Evolutionary conservation across 2,113 vertebrate species (phyloP).

Genomic region (Sialia sialis): DNA sequence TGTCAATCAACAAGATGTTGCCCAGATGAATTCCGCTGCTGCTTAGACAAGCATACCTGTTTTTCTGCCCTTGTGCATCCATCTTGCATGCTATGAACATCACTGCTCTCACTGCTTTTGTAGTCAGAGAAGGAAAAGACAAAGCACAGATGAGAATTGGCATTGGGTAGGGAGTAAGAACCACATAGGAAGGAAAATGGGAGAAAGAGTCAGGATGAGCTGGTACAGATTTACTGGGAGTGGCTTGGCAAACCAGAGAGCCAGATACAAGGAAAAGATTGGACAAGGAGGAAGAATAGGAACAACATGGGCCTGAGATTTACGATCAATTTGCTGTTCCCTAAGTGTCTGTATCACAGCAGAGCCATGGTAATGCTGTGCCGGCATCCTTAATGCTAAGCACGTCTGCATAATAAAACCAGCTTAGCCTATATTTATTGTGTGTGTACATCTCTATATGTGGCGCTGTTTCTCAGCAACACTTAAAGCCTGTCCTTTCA

Average conservation of each 20-base stretch:
- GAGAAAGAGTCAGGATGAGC: background rate
- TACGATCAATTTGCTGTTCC: background rate
- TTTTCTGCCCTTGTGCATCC: background rate
- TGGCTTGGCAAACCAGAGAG: background rate
- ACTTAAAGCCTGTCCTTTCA: background rate
- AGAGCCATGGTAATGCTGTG: background rate
- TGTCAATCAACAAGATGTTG: background rate
- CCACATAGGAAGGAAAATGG: background rate
- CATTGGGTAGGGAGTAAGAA: background rate
- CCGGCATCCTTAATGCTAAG: background rate
- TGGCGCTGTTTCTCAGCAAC: background rate
- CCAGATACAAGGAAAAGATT: background rate
- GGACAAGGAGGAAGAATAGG: background rate
- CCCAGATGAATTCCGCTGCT: background rate
- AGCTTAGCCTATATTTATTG: slow-evolving; percentile 26
- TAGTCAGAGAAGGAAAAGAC: background rate
- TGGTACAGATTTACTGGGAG: background rate
- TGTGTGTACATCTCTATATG: background rate
- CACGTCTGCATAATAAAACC: background rate
- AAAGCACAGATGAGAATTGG: background rate
- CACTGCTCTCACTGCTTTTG: background rate
- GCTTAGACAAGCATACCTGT: background rate
- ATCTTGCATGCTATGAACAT: background rate
- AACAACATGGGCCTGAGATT: background rate
- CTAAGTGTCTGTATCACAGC: background rate